Evolutionary conservation across 2,797 vertebrate genomes (phyloP).

Genomic region (Coilia nasus): DNA sequence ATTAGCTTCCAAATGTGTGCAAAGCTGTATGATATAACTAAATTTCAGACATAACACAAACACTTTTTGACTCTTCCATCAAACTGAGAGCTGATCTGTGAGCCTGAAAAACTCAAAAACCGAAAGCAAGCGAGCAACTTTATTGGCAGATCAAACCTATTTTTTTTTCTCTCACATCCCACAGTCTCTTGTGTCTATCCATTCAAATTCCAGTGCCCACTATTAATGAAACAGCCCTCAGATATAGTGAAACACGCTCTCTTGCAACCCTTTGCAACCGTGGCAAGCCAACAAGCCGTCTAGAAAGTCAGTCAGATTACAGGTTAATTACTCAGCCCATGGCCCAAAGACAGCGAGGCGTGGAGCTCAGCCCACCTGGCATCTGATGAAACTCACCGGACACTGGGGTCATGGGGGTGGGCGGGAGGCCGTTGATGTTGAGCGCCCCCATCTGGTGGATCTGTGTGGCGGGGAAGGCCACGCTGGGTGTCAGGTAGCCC

Average conservation of each 20-base stretch:
- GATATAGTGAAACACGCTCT: background rate
- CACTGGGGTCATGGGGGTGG: constrained; percentile 84
- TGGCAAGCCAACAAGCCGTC: background rate
- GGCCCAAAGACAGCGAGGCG: constrained; percentile 54
- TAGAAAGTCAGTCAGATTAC: background rate
- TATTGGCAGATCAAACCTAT: background rate
- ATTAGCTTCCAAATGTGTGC: constrained; percentile 11
- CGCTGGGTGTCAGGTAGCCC: constrained; percentile 91
- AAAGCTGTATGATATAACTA: constrained; percentile 11
- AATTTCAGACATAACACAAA: constrained; percentile 19
- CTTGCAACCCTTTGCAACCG: background rate
- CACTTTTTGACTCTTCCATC: background rate
- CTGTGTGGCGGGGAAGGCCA: constrained; percentile 92
- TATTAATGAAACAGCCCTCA: background rate
- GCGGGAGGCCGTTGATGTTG: constrained; percentile 93
- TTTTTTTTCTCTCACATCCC: background rate
- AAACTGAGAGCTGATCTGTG: background rate
- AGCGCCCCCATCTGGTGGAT: constrained; percentile 98
- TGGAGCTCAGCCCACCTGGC: constrained; percentile 71
- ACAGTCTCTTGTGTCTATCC: background rate
- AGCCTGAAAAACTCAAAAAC: background rate
- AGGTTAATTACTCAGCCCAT: constrained; percentile 14
- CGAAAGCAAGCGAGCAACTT: background rate
- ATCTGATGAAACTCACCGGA: constrained; percentile 84
- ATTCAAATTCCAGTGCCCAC: background rate